A percentile compares a stretch with the other conserved stretches of the same genome.
phyloP scores from a whole-genome alignment of 1,140 invertebrate genomes.

The Pogonomyrmex californicus region DNA sequence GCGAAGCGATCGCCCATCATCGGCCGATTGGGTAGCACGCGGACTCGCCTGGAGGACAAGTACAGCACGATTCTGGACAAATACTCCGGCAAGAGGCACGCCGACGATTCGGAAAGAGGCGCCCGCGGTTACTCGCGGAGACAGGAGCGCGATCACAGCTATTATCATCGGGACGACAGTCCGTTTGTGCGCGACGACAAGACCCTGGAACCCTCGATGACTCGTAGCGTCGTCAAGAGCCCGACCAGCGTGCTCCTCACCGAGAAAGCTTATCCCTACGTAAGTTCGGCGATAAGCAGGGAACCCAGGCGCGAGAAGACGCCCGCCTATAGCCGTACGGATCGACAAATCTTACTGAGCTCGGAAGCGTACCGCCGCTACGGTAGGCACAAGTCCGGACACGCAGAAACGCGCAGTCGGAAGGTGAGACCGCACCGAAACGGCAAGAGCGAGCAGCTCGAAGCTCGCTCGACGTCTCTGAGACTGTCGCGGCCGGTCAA shows the following conservation, averaged over 20 bases:
- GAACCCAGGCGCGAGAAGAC: conserved; percentile 78
- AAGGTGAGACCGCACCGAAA: conserved; percentile 77
- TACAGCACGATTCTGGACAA: conserved; percentile 91
- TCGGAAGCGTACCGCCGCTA: conserved; percentile 76
- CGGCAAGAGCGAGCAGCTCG: conserved; percentile 83
- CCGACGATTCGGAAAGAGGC: conserved; percentile 72
- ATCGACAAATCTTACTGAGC: conserved; percentile 57
- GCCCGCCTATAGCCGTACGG: conserved; percentile 68
- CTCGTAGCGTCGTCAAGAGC: conserved; percentile 85
- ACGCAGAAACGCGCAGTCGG: conserved; percentile 76
- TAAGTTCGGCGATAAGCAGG: conserved; percentile 72
- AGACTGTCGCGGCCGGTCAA: conserved; percentile 80
- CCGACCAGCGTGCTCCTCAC: conserved; percentile 87
- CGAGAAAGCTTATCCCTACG: conserved; percentile 91
- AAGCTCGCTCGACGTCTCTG: conserved; percentile 71
- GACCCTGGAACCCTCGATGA: conserved; percentile 88
- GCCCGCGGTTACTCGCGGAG: conserved; percentile 31
- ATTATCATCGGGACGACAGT: conserved; percentile 74
- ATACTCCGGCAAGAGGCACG: conserved; percentile 88
- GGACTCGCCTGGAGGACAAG: conserved; percentile 91
- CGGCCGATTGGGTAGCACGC: conserved; percentile 86
- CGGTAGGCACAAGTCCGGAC: conserved; percentile 82
- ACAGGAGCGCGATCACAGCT: conserved; percentile 70
- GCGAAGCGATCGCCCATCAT: conserved; percentile 52
- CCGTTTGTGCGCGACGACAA: conserved; percentile 87